Evolutionary conservation across 1,140 invertebrate genomes (phyloP).

Genomic region (Pseudomyrmex pallidus): DNA sequence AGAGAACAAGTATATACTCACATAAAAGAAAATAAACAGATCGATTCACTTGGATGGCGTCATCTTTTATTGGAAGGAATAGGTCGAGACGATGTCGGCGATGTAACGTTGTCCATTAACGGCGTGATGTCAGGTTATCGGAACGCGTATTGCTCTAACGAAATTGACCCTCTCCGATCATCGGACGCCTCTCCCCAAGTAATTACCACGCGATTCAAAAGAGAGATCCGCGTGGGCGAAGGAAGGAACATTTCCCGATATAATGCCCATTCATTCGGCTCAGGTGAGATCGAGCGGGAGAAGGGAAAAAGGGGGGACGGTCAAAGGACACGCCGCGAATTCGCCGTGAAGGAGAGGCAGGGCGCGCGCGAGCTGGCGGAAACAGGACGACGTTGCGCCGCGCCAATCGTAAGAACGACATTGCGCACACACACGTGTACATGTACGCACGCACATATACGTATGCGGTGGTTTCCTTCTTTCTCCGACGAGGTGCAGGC

Average conservation of each 20-base stretch:
- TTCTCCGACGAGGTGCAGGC: background rate
- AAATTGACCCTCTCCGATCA: background rate
- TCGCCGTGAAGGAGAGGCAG: slow-evolving; percentile 51
- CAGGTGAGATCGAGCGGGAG: background rate
- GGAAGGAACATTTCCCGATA: background rate
- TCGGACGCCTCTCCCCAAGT: no score
- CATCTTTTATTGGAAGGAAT: slow-evolving; percentile 12
- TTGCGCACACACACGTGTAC: slow-evolving; percentile 17
- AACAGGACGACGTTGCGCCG: slow-evolving; percentile 57
- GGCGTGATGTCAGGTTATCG: background rate
- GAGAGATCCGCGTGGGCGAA: background rate
- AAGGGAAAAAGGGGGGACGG: background rate
- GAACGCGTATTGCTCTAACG: background rate
- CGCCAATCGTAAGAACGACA: slow-evolving; percentile 66
- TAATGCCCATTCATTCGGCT: background rate
- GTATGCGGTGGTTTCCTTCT: background rate
- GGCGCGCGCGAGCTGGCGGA: slow-evolving; percentile 60
- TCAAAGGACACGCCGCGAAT: background rate
- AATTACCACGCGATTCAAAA: background rate
- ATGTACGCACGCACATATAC: no score
- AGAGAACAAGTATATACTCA: no score
- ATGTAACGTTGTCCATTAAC: background rate
- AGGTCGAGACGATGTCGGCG: background rate
- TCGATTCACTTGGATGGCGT: background rate
- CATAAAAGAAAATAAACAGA: background rate